Evolutionary conservation across 2,113 vertebrate species (phyloP).

Genomic region (Pantherophis guttatus): DNA sequence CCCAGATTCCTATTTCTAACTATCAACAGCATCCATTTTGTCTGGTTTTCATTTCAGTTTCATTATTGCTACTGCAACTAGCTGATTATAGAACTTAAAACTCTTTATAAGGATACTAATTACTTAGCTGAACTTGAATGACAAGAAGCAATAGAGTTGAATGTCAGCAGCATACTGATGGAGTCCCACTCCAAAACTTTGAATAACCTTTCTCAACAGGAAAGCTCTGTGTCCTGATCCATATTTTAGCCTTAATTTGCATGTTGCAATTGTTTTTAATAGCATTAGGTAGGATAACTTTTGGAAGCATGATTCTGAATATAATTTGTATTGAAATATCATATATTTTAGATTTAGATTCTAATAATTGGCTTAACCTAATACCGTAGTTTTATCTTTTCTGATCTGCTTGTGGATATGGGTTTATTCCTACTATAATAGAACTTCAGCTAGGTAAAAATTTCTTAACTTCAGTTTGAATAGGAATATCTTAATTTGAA

Average conservation of each 20-base stretch:
- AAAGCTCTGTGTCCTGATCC: background rate
- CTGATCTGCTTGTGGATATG: background rate
- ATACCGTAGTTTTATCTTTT: background rate
- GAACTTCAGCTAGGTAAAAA: background rate
- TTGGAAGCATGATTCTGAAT: background rate
- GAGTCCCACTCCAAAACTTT: background rate
- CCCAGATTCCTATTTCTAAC: background rate
- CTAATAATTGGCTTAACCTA: background rate
- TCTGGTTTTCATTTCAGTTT: background rate
- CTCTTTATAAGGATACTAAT: background rate
- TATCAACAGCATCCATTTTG: background rate
- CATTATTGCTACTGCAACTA: background rate
- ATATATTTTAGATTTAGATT: background rate
- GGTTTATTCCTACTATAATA: background rate
- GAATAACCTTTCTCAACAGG: background rate
- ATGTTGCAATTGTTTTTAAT: background rate
- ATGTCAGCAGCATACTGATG: background rate
- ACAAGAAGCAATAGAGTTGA: background rate
- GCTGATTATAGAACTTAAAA: background rate
- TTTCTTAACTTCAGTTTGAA: background rate
- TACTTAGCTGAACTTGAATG: background rate
- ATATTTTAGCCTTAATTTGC: background rate
- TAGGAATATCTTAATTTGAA: background rate
- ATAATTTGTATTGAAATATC: background rate
- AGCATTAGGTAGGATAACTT: background rate